phyloP scores from a whole-genome alignment of 2,797 vertebrate genomes.

The Tauraco hartlaubi region DNA sequence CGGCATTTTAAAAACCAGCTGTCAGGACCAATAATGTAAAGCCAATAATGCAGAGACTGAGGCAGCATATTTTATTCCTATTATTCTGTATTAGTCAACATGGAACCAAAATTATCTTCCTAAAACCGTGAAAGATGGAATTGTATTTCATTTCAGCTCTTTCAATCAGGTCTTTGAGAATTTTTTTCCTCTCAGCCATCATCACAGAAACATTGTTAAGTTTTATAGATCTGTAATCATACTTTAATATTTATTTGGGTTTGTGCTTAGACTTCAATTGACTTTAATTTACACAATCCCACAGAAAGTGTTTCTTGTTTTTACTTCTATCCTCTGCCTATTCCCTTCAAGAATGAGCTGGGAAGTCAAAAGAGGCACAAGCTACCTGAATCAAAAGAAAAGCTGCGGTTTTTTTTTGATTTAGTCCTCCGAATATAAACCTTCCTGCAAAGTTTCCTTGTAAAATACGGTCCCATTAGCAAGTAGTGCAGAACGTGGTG shows the following conservation, averaged over 20 bases:
- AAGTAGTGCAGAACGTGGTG: background rate
- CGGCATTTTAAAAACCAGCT: slow-evolving; percentile 59
- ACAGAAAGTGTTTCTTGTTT: background rate
- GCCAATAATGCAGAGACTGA: slow-evolving; percentile 45
- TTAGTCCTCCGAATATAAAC: background rate
- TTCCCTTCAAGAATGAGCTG: background rate
- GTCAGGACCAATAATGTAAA: slow-evolving; percentile 53
- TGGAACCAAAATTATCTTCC: slow-evolving; percentile 45
- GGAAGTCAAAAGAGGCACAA: background rate
- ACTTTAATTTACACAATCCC: background rate
- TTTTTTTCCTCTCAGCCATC: background rate
- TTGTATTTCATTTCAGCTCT: slow-evolving; percentile 30
- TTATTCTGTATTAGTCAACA: slow-evolving; percentile 61
- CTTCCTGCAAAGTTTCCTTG: background rate
- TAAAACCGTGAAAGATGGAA: slow-evolving; percentile 45
- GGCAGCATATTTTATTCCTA: slow-evolving; percentile 57
- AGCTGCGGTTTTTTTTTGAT: background rate
- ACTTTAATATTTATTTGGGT: slow-evolving; percentile 14
- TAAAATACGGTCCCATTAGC: slow-evolving; percentile 20
- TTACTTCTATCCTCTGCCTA: background rate
- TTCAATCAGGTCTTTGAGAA: background rate
- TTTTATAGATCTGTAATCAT: slow-evolving; percentile 11
- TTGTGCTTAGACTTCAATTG: background rate
- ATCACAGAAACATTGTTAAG: slow-evolving; percentile 2
- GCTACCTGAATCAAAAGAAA: background rate